phyloP scores from a whole-genome alignment of 2,888 invertebrate species.

The Ophonus ardosiacus region DNA sequence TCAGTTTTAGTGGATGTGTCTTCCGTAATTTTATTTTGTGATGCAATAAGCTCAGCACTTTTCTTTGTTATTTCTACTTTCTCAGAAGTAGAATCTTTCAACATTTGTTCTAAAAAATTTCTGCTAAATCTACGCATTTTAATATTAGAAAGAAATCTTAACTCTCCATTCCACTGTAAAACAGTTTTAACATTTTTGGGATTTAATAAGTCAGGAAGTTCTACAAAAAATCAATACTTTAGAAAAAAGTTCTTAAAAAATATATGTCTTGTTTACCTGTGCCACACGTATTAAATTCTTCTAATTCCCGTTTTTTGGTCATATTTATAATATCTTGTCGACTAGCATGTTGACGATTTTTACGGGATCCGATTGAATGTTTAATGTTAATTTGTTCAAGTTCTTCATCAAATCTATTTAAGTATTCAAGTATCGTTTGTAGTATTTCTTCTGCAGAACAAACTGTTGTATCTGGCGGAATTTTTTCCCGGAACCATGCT shows the following conservation, averaged over 20 bases:
- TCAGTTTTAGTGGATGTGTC: no score
- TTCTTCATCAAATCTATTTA: constrained; percentile 86
- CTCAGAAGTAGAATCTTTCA: neutral
- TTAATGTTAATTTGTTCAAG: constrained; percentile 87
- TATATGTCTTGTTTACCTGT: constrained; percentile 74
- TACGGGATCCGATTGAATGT: constrained; percentile 86
- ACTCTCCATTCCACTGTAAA: constrained; percentile 83
- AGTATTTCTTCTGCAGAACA: constrained; percentile 81
- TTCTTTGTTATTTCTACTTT: neutral
- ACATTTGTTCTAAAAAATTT: constrained; percentile 66
- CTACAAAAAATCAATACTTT: constrained; percentile 73
- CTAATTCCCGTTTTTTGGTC: constrained; percentile 84
- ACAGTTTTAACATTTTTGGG: constrained; percentile 79
- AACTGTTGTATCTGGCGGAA: constrained; percentile 77
- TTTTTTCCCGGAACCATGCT: constrained; percentile 85
- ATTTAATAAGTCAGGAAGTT: constrained; percentile 85
- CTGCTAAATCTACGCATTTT: constrained; percentile 80
- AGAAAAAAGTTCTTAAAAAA: constrained; percentile 69
- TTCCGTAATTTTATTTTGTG: no score
- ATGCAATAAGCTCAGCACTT: neutral
- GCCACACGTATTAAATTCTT: constrained; percentile 88
- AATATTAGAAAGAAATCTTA: constrained; percentile 82
- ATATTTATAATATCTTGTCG: constrained; percentile 88
- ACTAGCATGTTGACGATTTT: constrained; percentile 87
- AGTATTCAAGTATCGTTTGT: constrained; percentile 78